These are phyloP conservation scores for Drosophila kohkoa DNA, from an alignment of 1,140 invertebrate species.

Conservation along the genomic window DNA sequence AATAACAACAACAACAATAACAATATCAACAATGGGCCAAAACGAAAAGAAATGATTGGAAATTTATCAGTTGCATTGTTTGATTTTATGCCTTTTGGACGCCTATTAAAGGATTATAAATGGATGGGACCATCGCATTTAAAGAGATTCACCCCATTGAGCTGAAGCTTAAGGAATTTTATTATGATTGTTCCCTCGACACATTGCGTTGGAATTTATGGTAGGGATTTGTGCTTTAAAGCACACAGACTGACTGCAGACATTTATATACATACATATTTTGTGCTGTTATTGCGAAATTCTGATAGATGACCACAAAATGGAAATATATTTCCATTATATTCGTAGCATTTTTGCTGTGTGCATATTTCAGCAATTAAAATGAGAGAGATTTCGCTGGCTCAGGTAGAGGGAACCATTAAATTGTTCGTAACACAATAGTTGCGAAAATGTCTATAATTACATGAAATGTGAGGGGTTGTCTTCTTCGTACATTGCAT, in stretches of 20 bases:
- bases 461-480: slow-evolving; percentile 62
- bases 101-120: slow-evolving; percentile 78
- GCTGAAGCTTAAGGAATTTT: slow-evolving; percentile 20
- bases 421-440: slow-evolving; percentile 74
- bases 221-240: slow-evolving; percentile 14
- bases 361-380: slow-evolving; percentile 37
- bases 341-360: slow-evolving; percentile 5
- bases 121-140: slow-evolving; percentile 39
- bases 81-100: slow-evolving; percentile 66
- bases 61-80: slow-evolving; percentile 67
- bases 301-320: not conserved
- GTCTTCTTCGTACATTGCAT: slow-evolving; percentile 54
- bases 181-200: slow-evolving; percentile 14
- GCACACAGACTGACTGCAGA: not conserved
- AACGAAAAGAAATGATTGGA: slow-evolving; percentile 40
- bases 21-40: slow-evolving; percentile 36
- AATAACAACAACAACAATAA: slow-evolving; percentile 2
- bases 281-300: not conserved
- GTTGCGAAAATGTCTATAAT: slow-evolving; percentile 78
- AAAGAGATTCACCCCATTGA: slow-evolving; percentile 20
- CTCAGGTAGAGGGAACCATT: slow-evolving; percentile 69
- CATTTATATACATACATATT: not conserved
- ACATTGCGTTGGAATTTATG: slow-evolving; percentile 4
- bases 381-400: slow-evolving; percentile 51
- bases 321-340: slow-evolving; percentile 2